phyloP scores from a whole-genome alignment of 2,113 vertebrate species.

The Diadophis punctatus region DNA sequence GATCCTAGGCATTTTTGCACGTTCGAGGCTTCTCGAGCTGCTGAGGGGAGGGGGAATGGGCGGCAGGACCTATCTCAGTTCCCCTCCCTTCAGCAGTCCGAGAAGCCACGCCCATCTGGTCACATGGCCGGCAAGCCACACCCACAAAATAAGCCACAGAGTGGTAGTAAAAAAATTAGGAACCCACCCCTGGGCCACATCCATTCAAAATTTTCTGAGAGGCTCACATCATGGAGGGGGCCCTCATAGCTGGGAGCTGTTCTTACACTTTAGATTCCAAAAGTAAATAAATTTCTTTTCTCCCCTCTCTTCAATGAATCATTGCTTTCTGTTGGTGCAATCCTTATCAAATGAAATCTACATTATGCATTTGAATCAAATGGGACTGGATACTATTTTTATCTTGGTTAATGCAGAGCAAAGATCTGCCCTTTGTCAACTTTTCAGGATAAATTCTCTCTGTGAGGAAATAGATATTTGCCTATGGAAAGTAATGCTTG shows the following conservation, averaged over 20 bases:
- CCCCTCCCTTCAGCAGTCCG: too few species aligned
- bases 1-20: too few species aligned
- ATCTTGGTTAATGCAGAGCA: not conserved
- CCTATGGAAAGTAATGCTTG: not conserved
- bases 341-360: not conserved
- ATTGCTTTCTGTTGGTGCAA: not conserved
- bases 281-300: not conserved
- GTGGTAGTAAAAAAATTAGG: too few species aligned
- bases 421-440: not conserved
- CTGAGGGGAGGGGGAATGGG: too few species aligned
- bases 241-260: not conserved
- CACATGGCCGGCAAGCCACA: too few species aligned
- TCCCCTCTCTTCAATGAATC: not conserved
- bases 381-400: not conserved
- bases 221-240: not conserved
- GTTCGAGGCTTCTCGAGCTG: too few species aligned
- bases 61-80: too few species aligned
- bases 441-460: not conserved
- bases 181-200: too few species aligned
- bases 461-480: not conserved
- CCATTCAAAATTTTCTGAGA: not conserved
- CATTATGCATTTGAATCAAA: not conserved
- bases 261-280: not conserved
- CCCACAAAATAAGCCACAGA: too few species aligned
- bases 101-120: too few species aligned